These are phyloP conservation scores for Anthrax anthrax DNA, from an alignment of 2,888 invertebrate genomes.

Conservation along the genomic window DNA sequence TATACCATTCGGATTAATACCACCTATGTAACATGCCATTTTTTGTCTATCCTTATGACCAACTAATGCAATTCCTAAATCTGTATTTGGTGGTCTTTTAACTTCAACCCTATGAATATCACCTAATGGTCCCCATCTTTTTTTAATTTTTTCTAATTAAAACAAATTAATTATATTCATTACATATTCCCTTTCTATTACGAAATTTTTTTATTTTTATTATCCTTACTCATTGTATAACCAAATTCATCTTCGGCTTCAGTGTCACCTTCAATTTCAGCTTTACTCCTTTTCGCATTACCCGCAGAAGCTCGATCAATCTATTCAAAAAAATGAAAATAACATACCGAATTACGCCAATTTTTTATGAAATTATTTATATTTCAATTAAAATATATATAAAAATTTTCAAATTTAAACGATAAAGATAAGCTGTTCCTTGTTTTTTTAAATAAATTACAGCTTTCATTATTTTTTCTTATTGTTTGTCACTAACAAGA, in stretches of 20 bases:
- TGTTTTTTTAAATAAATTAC: no score
- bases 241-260: conserved; percentile 86
- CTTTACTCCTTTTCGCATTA: conserved; percentile 60
- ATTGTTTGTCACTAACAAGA: no score
- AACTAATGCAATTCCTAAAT: conserved; percentile 81
- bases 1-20: conserved; percentile 78
- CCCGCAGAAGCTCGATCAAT: conserved; percentile 82
- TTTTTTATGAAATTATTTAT: no score
- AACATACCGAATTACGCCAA: no score
- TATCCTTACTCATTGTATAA: conserved; percentile 71
- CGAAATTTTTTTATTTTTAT: not conserved
- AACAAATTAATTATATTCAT: not conserved
- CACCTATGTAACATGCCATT: conserved; percentile 95
- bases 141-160: conserved; percentile 73
- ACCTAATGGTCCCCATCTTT: conserved; percentile 75
- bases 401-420: no score
- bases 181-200: not conserved
- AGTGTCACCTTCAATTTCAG: conserved; percentile 63
- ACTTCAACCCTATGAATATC: conserved; percentile 49
- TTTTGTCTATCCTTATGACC: conserved; percentile 86
- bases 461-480: no score
- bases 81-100: conserved; percentile 57
- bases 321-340: conserved; percentile 35
- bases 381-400: no score
- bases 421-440: no score